Conservation (phyloP, 1,140 invertebrate genomes). For the Achatina immaculata region DNA sequence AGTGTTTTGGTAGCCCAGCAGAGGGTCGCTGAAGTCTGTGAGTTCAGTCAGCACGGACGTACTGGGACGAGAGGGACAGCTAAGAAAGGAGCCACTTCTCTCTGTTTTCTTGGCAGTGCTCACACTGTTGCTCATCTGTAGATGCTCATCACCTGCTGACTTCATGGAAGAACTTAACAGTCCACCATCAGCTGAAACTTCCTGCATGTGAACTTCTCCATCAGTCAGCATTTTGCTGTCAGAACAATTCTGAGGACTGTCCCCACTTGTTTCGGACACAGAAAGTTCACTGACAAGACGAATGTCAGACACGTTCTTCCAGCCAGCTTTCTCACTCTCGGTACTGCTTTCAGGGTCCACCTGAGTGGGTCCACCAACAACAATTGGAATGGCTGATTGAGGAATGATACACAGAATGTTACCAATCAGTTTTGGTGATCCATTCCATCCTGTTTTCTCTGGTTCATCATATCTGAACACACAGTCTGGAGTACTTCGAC, state of each 20-base stretch:
- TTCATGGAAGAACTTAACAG: neutral
- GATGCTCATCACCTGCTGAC: neutral
- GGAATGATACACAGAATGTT: slow-evolving; percentile 36
- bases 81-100: neutral
- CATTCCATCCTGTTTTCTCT: slow-evolving; percentile 15
- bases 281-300: neutral
- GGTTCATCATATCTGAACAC: neutral
- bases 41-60: slow-evolving; percentile 50
- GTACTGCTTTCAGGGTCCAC: neutral
- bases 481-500: slow-evolving; percentile 29
- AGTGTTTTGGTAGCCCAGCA: slow-evolving; percentile 66
- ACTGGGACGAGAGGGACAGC: neutral
- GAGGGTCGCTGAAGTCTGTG: slow-evolving; percentile 70
- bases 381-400: neutral
- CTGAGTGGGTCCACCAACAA: neutral
- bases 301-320: slow-evolving; percentile 4
- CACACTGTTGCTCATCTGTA: neutral
- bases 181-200: neutral
- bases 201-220: neutral
- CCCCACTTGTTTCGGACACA: neutral
- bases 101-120: neutral
- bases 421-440: slow-evolving; percentile 20
- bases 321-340: neutral
- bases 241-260: neutral
- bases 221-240: neutral